Conservation (phyloP, 2,113 vertebrate genomes). For the Xyliphius kryptos region DNA sequence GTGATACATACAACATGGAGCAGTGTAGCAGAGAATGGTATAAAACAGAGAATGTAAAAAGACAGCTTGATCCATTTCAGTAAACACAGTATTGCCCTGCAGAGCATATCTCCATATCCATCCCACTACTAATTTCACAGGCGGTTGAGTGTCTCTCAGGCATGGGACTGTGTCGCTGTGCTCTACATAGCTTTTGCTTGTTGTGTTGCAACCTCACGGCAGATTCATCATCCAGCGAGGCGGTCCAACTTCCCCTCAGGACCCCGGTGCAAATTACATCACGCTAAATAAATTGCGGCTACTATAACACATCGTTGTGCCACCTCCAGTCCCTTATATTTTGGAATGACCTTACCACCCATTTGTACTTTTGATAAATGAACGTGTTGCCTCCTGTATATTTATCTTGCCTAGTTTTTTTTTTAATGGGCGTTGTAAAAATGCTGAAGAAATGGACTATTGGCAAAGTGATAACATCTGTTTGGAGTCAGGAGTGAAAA, state of each 20-base stretch:
- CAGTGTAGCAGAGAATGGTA: neutral
- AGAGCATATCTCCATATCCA: constrained; percentile 19
- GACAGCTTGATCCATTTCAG: constrained; percentile 5
- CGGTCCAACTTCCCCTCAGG: constrained; percentile 49
- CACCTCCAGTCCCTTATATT: constrained; percentile 35
- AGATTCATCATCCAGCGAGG: constrained; percentile 34
- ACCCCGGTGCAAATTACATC: constrained; percentile 58
- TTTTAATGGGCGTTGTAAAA: constrained; percentile 14
- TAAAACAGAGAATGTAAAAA: neutral
- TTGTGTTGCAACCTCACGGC: constrained; percentile 42
- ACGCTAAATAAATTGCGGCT: constrained; percentile 58
- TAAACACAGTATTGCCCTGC: neutral
- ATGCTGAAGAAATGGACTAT: constrained; percentile 65
- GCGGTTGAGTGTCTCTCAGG: constrained; percentile 59
- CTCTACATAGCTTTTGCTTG: constrained; percentile 51
- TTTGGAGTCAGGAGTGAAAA: constrained; percentile 84
- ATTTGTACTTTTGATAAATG: constrained; percentile 61
- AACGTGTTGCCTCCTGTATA: constrained; percentile 41
- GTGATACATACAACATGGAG: no score
- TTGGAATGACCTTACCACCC: constrained; percentile 41
- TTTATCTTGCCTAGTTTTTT: constrained; percentile 21
- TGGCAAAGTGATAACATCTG: constrained; percentile 90
- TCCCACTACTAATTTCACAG: constrained; percentile 63
- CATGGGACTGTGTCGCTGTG: constrained; percentile 39
- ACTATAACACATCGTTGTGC: constrained; percentile 54